phyloP scores from a whole-genome alignment of 2,113 vertebrate species.

The Coptodon rendalli region DNA sequence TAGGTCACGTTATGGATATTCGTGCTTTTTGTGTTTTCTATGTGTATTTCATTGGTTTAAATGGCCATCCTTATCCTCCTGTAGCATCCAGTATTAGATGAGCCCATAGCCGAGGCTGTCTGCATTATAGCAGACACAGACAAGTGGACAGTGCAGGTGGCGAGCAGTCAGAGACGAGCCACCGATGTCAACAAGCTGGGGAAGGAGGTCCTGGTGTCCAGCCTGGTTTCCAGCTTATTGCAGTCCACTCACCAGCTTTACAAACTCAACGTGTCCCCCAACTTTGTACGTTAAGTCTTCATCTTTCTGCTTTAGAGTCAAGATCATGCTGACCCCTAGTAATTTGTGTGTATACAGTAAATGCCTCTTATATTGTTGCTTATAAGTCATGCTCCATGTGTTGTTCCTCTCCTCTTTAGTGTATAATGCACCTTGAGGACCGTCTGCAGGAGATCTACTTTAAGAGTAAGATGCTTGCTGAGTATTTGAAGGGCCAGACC shows the following conservation, averaged over 20 bases:
- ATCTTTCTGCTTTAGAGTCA: background rate
- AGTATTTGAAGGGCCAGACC: constrained; percentile 96
- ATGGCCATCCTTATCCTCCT: background rate
- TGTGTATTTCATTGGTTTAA: background rate
- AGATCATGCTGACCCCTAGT: background rate
- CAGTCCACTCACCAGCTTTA: constrained; percentile 97
- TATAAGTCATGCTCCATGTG: background rate
- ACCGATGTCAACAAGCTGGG: constrained; percentile 86
- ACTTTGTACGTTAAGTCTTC: constrained; percentile 81
- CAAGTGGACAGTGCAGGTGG: constrained; percentile 96
- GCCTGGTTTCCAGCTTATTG: constrained; percentile 88
- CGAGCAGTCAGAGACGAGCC: constrained; percentile 89
- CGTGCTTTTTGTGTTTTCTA: background rate
- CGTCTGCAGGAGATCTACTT: constrained; percentile 96
- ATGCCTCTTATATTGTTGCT: background rate
- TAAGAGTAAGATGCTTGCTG: constrained; percentile 96
- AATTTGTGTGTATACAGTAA: background rate
- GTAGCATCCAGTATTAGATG: constrained; percentile 95
- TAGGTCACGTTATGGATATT: background rate
- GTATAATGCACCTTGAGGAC: constrained; percentile 98
- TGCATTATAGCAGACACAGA: constrained; percentile 98
- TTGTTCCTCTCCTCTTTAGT: constrained; percentile 64
- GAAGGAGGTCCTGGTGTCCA: constrained; percentile 95
- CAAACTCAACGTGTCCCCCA: constrained; percentile 93
- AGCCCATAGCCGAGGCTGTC: constrained; percentile 96